Evolutionary conservation across 2,797 vertebrate species (phyloP).

Genomic region (Lacerta viridis): DNA sequence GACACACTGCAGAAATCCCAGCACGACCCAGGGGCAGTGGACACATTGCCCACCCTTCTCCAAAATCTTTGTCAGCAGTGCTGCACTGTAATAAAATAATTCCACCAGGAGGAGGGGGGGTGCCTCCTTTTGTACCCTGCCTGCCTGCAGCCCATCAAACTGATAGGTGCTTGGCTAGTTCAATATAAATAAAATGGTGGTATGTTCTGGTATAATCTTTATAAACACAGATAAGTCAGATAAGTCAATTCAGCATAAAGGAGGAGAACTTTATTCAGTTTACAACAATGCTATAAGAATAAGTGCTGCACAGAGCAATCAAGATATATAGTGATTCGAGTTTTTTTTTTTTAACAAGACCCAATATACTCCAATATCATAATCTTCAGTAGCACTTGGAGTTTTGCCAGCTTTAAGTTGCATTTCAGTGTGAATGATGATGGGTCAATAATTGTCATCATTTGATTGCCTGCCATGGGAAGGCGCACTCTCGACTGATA

Average conservation of each 20-base stretch:
- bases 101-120: no score
- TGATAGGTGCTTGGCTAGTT: background rate
- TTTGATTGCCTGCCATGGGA: background rate
- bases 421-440: background rate
- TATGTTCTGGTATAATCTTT: background rate
- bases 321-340: background rate
- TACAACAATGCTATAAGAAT: background rate
- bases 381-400: background rate
- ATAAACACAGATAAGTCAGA: background rate
- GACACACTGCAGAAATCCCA: background rate
- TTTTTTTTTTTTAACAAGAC: background rate
- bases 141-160: background rate
- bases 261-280: background rate
- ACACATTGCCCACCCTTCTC: background rate
- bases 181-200: background rate
- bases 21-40: background rate
- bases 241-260: conserved; percentile 30
- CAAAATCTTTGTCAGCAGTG: background rate
- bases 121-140: no score
- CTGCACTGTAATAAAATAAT: background rate
- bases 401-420: background rate
- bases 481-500: background rate
- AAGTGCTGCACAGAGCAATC: background rate
- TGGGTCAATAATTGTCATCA: background rate
- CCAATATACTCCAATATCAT: background rate